Percentiles rank a stretch among this genome's conserved stretches.
These are phyloP conservation scores for Xyrauchen texanus DNA, from an alignment of 2,113 vertebrate species.

Conservation along the genomic window DNA sequence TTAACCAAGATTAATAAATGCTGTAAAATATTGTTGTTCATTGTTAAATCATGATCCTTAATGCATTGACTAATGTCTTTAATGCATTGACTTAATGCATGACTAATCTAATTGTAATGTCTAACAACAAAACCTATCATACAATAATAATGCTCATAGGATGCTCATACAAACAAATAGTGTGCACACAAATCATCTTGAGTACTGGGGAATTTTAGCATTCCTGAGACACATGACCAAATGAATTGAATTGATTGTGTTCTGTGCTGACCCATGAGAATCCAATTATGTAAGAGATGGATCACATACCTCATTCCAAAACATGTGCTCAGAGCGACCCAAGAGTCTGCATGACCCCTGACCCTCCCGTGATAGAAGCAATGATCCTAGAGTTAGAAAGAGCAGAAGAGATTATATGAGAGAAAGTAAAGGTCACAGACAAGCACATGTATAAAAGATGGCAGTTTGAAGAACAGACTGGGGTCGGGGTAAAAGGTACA, in stretches of 20 bases:
- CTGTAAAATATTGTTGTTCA: too few species aligned
- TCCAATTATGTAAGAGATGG: constrained; percentile 26
- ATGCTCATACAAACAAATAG: background rate
- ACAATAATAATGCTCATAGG: background rate
- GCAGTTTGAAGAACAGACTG: constrained; percentile 1
- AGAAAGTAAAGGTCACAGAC: background rate
- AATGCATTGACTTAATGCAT: too few species aligned
- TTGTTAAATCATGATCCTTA: too few species aligned
- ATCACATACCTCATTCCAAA: constrained; percentile 73
- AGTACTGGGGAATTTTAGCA: background rate
- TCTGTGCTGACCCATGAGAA: constrained; percentile 5
- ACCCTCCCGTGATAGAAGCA: constrained; percentile 77
- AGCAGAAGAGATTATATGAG: background rate
- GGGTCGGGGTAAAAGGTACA: too few species aligned
- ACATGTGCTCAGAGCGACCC: constrained; percentile 77
- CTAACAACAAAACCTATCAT: too few species aligned
- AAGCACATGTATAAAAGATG: background rate
- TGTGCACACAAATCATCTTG: background rate
- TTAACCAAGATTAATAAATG: too few species aligned
- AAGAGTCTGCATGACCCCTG: constrained; percentile 65
- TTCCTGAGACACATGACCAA: background rate
- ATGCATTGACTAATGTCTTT: too few species aligned
- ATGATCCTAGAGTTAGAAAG: constrained; percentile 65
- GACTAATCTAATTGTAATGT: too few species aligned
- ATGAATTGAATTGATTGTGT: constrained; percentile 24